Conservation (phyloP, 53 echinoderm and acorn worm species). For the Patiria pectinifera region DNA sequence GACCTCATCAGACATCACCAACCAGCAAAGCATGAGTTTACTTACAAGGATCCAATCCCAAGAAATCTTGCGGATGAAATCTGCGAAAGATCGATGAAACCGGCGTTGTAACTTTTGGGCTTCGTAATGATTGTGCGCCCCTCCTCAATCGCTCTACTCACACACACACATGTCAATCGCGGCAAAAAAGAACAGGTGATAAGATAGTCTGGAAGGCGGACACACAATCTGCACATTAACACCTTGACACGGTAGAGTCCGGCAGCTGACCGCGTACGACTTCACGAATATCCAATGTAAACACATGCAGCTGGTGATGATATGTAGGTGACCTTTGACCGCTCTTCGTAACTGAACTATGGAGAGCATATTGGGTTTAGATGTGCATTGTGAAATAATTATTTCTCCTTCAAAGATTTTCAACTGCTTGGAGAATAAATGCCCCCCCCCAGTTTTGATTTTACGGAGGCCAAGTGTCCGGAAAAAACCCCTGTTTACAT, state of each 20-base stretch:
- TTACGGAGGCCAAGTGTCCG: no score
- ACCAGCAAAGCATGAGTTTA: no score
- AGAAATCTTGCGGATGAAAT: background rate
- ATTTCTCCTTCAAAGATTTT: no score
- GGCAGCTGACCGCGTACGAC: background rate
- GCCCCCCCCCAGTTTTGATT: no score
- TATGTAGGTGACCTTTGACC: background rate
- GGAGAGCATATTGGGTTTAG: background rate
- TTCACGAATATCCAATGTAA: background rate
- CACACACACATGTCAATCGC: conserved; percentile 17
- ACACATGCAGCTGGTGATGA: background rate
- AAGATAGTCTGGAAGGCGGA: background rate
- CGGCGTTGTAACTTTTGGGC: no score
- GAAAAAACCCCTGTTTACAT: no score
- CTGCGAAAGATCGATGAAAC: background rate
- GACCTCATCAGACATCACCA: no score
- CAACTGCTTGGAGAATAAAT: no score
- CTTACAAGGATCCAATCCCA: no score
- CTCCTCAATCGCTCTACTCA: no score
- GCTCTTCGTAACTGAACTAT: background rate
- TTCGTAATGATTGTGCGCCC: no score
- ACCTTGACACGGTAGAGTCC: background rate
- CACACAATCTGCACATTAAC: background rate
- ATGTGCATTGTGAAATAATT: no score
- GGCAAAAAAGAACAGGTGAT: conserved; percentile 16